A percentile compares a stretch with the other conserved stretches of the same genome.
Conservation (phyloP, 2,888 invertebrate genomes). For the Gymnosoma rotundatum region DNA sequence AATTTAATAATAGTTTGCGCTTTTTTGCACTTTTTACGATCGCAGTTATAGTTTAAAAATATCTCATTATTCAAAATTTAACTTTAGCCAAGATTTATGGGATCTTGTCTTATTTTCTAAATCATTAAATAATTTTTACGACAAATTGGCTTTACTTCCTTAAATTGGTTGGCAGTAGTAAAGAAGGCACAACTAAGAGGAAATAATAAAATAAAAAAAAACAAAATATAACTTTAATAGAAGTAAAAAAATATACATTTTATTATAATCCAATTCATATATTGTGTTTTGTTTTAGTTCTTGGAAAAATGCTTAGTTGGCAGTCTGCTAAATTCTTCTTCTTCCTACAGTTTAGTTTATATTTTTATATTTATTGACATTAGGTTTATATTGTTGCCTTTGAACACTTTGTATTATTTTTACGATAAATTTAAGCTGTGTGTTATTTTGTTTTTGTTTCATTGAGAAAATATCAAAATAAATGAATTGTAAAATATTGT, state of each 20-base stretch:
- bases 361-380: neutral
- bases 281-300: neutral
- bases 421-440: neutral
- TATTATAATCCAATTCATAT: neutral
- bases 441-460: neutral
- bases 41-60: too few species aligned
- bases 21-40: too few species aligned
- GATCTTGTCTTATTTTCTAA: neutral
- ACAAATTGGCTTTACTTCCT: neutral
- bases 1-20: too few species aligned
- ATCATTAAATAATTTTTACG: neutral
- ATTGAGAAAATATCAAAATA: neutral
- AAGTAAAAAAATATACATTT: neutral
- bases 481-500: neutral
- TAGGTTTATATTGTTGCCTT: neutral
- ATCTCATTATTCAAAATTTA: too few species aligned
- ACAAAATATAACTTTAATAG: neutral
- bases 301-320: neutral
- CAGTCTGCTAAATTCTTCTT: too few species aligned
- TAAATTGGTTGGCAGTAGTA: neutral
- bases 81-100: neutral
- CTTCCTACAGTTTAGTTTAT: too few species aligned
- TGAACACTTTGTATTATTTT: neutral
- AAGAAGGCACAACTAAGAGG: neutral
- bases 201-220: neutral